Evolutionary conservation across 2,888 invertebrate species (phyloP).

Genomic region (Megastigmus dorsalis): DNA sequence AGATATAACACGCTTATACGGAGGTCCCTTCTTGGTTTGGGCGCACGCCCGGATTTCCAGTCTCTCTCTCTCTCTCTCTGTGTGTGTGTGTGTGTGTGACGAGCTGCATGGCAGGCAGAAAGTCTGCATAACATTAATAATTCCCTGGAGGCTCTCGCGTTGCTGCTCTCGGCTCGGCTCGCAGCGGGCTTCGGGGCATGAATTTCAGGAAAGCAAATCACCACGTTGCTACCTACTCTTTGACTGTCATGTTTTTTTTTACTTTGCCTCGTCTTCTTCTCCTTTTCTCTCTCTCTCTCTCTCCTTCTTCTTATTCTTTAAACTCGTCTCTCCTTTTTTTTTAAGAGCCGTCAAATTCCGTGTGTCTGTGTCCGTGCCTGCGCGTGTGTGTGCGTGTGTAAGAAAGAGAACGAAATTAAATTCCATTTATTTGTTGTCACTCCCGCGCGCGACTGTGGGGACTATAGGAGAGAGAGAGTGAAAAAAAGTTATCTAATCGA

Average conservation of each 20-base stretch:
- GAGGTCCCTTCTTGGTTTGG: too few relatives aligned
- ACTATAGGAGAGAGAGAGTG: neutral
- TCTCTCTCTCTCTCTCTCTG: constrained; percentile 47
- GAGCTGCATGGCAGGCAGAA: constrained; percentile 65
- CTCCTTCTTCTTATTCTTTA: too few relatives aligned
- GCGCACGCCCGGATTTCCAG: constrained; percentile 62
- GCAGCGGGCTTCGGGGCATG: constrained; percentile 57
- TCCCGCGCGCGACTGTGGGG: constrained; percentile 2
- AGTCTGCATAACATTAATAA: constrained; percentile 70
- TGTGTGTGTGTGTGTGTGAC: constrained; percentile 57
- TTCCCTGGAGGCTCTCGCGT: constrained; percentile 60
- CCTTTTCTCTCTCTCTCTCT: neutral
- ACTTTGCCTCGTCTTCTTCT: constrained; percentile 17
- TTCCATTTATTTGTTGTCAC: constrained; percentile 55
- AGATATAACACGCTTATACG: constrained; percentile 63
- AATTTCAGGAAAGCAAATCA: constrained; percentile 59
- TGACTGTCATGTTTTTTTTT: too few relatives aligned
- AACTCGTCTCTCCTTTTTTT: constrained; percentile 9
- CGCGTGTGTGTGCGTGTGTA: neutral
- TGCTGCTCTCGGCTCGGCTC: constrained; percentile 14
- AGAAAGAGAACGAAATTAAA: constrained; percentile 47
- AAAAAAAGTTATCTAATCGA: constrained; percentile 45
- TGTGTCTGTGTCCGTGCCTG: neutral
- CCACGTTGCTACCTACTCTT: constrained; percentile 53
- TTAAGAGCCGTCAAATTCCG: constrained; percentile 47